These are phyloP conservation scores for Onchidella celtica DNA, from an alignment of 2,888 invertebrate species.

Conservation along the genomic window DNA sequence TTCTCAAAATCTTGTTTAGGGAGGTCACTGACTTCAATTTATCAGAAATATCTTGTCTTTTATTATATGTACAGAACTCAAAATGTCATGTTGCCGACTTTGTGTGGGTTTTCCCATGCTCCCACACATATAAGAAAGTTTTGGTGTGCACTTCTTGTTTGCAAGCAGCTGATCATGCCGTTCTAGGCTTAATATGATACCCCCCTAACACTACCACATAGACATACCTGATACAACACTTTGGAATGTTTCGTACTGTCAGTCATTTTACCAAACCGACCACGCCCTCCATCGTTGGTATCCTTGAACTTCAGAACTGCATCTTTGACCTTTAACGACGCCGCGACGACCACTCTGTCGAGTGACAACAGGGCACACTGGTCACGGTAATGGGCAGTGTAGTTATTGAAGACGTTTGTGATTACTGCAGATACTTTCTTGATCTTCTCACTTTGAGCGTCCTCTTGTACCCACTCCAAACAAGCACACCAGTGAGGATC, in stretches of 20 bases:
- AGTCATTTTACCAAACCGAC: conserved; percentile 37
- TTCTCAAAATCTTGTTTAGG: too few relatives aligned
- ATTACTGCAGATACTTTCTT: neutral
- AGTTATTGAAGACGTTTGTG: conserved; percentile 4
- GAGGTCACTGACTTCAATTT: too few relatives aligned
- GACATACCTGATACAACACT: conserved; percentile 38
- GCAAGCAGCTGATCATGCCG: too few relatives aligned
- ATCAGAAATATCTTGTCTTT: too few relatives aligned
- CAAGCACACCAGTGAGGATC: conserved; percentile 43
- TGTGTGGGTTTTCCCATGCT: too few relatives aligned
- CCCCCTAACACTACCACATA: too few relatives aligned
- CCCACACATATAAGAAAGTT: too few relatives aligned
- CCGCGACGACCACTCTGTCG: neutral
- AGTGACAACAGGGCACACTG: conserved; percentile 19
- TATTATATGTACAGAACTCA: too few relatives aligned
- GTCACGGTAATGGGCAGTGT: conserved; percentile 1
- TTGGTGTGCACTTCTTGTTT: too few relatives aligned
- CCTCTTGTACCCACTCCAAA: conserved; percentile 17
- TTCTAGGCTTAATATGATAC: too few relatives aligned
- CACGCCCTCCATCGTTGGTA: conserved; percentile 38
- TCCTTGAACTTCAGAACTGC: conserved; percentile 44
- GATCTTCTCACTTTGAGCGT: neutral
- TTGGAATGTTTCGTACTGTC: conserved; percentile 26
- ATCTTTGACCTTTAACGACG: neutral
- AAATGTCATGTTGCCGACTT: too few relatives aligned